Evolutionary conservation across 2,888 invertebrate genomes (phyloP).

Genomic region (Agapostemon virescens): DNA sequence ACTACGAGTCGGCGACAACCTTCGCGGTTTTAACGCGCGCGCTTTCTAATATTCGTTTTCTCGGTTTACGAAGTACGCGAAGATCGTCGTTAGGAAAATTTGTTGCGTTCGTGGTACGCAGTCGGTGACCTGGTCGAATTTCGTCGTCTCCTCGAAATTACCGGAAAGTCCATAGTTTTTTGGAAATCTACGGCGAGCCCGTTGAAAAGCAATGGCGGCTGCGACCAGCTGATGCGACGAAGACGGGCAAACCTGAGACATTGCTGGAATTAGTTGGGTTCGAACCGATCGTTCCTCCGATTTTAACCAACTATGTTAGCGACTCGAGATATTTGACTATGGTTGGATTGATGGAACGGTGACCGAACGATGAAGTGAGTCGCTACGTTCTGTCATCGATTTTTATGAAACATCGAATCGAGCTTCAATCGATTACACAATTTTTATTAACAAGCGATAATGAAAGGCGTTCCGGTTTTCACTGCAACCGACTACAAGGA

Average conservation of each 20-base stretch:
- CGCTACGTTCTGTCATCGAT: slow-evolving; percentile 24
- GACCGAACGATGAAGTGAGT: slow-evolving; percentile 43
- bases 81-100: not conserved
- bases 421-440: slow-evolving; percentile 15
- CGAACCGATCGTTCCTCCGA: slow-evolving; percentile 43
- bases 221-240: slow-evolving; percentile 73
- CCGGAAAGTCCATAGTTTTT: slow-evolving; percentile 68
- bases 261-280: slow-evolving; percentile 35
- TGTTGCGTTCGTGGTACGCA: not conserved
- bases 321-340: slow-evolving; percentile 19
- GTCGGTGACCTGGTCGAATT: slow-evolving; percentile 29
- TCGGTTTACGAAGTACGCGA: not conserved
- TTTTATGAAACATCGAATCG: slow-evolving; percentile 20
- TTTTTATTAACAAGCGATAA: not conserved
- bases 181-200: slow-evolving; percentile 75
- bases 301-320: slow-evolving; percentile 36
- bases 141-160: slow-evolving; percentile 28
- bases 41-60: not conserved
- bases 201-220: slow-evolving; percentile 73
- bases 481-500: not conserved
- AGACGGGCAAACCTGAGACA: slow-evolving; percentile 68
- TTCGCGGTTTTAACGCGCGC: not conserved
- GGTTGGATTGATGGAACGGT: slow-evolving; percentile 5
- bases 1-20: not conserved
- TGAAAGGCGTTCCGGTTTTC: not conserved